These are phyloP conservation scores for Mus caroli DNA, from an alignment of 2,797 vertebrate genomes.

Conservation along the genomic window DNA sequence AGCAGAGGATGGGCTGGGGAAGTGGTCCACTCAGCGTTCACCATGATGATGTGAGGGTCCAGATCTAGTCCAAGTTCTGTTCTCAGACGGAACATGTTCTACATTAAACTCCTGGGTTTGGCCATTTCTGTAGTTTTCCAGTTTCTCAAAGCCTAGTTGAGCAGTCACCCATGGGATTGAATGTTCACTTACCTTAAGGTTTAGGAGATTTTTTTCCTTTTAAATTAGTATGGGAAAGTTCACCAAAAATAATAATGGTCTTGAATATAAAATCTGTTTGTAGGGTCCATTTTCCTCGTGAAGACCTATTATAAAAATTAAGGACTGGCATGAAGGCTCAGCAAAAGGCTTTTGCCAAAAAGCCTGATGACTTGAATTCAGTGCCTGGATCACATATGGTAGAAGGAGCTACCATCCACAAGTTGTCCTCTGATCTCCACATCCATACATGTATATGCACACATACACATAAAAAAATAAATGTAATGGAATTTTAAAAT, in stretches of 20 bases:
- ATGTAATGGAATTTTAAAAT: neutral
- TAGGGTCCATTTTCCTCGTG: slow-evolving; percentile 49
- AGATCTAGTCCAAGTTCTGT: slow-evolving; percentile 21
- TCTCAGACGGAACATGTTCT: neutral
- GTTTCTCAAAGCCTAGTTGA: neutral
- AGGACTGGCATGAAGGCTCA: neutral
- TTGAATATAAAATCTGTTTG: slow-evolving; percentile 10
- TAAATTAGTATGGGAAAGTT: slow-evolving; percentile 5
- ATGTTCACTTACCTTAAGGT: neutral
- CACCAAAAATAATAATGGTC: slow-evolving; percentile 40
- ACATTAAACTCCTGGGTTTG: slow-evolving; percentile 12
- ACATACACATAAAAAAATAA: neutral
- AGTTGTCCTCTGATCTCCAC: neutral
- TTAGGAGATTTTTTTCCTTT: neutral
- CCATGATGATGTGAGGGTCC: neutral
- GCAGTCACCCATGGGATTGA: neutral
- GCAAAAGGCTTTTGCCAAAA: neutral
- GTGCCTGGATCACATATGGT: neutral
- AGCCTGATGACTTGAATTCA: neutral
- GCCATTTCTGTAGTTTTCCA: neutral
- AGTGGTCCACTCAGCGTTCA: neutral
- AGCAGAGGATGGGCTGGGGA: neutral
- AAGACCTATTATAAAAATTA: slow-evolving; percentile 32
- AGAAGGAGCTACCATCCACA: neutral
- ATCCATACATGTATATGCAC: neutral